Conservation (phyloP, 2,113 vertebrate genomes). For the Penelope pileata region DNA sequence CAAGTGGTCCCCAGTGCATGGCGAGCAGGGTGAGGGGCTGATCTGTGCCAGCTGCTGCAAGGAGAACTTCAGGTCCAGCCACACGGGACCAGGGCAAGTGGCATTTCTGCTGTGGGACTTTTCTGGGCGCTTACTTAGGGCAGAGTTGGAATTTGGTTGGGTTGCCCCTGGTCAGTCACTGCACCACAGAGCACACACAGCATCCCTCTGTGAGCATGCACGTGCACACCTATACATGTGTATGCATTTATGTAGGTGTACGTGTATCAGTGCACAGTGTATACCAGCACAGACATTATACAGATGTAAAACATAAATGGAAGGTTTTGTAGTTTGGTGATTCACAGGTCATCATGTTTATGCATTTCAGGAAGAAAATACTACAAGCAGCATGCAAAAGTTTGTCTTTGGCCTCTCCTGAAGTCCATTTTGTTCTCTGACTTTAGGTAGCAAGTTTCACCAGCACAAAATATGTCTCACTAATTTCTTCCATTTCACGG, state of each 20-base stretch:
- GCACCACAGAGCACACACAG: fast-evolving
- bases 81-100: not conserved
- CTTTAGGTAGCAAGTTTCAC: not conserved
- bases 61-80: not conserved
- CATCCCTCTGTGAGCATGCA: not conserved
- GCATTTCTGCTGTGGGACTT: not conserved
- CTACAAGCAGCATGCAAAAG: not conserved
- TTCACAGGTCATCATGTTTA: not conserved
- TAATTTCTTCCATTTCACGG: not conserved
- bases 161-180: fast-evolving
- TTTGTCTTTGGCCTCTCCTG: not conserved
- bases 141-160: not conserved
- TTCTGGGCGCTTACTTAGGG: fast-evolving
- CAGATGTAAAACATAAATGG: not conserved
- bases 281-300: not conserved
- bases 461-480: not conserved
- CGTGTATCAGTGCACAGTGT: not conserved
- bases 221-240: not conserved
- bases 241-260: not conserved
- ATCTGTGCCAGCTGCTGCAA: not conserved
- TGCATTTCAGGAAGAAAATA: not conserved
- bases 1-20: fast-evolving
- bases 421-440: not conserved
- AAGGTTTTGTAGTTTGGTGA: not conserved
- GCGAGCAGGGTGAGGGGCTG: not conserved